These are phyloP conservation scores for Andrena camellia DNA, from an alignment of 2,888 invertebrate genomes.

Conservation along the genomic window DNA sequence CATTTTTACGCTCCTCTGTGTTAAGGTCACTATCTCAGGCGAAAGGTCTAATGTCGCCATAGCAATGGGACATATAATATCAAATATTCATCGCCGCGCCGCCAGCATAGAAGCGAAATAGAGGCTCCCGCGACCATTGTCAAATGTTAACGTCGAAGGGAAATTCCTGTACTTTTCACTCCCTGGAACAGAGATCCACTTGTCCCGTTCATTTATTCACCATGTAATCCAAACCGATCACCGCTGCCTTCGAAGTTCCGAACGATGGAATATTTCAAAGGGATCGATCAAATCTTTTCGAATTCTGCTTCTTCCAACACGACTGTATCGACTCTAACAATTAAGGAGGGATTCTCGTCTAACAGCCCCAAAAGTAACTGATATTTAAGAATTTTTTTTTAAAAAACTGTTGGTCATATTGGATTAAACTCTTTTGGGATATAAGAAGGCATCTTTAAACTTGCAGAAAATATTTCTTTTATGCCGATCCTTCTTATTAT, in stretches of 20 bases:
- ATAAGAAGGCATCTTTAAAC: too few species aligned
- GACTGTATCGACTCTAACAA: too few species aligned
- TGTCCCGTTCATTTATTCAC: not conserved
- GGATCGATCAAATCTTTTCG: not conserved
- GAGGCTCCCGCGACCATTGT: not conserved
- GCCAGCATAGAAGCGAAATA: constrained; percentile 2
- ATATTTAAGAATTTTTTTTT: too few species aligned
- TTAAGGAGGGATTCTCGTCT: too few species aligned
- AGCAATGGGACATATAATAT: constrained; percentile 10
- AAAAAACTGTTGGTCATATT: too few species aligned
- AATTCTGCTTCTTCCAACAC: too few species aligned
- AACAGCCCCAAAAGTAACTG: too few species aligned
- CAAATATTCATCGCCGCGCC: constrained; percentile 19
- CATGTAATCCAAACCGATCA: not conserved
- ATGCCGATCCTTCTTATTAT: too few species aligned
- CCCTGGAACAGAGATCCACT: not conserved
- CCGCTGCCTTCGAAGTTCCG: too few species aligned
- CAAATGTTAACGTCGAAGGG: constrained; percentile 47
- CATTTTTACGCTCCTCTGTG: not conserved
- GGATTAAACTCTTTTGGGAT: too few species aligned
- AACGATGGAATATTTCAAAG: not conserved
- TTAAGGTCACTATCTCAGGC: constrained; percentile 13
- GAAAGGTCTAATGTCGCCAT: constrained; percentile 42
- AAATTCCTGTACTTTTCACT: constrained; percentile 19
- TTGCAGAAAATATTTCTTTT: too few species aligned